These are phyloP conservation scores for Darevskia mixta DNA, from an alignment of 2,797 vertebrate species.

Conservation along the genomic window DNA sequence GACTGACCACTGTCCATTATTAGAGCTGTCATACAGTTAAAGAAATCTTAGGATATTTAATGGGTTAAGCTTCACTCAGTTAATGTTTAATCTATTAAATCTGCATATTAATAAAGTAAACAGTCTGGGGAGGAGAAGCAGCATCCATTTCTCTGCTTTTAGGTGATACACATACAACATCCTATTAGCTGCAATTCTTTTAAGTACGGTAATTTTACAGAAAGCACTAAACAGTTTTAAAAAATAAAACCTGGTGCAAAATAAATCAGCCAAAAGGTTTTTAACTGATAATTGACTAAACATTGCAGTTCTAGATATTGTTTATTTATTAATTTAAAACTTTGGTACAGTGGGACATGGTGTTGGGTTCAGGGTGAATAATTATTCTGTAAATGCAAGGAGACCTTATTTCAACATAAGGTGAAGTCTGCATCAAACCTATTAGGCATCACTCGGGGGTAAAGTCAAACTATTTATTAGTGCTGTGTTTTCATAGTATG, in stretches of 20 bases:
- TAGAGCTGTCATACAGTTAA: background rate
- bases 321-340: too few species aligned
- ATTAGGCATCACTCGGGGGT: conserved; percentile 60
- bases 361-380: background rate
- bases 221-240: background rate
- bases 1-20: conserved; percentile 14
- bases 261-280: background rate
- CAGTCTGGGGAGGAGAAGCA: background rate
- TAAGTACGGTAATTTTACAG: conserved; percentile 42
- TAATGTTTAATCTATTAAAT: background rate
- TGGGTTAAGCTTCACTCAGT: background rate
- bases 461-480: conserved; percentile 60
- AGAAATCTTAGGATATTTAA: background rate
- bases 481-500: conserved; percentile 76
- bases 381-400: background rate
- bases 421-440: conserved; percentile 4
- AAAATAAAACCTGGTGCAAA: background rate
- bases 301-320: background rate
- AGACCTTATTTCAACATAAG: background rate
- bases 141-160: background rate
- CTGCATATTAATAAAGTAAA: background rate
- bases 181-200: conserved; percentile 55
- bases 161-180: background rate
- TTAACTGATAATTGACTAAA: background rate
- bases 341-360: too few species aligned